Percentiles rank a stretch among this genome's conserved stretches.
phyloP scores from a whole-genome alignment of 1,140 invertebrate genomes.

The Pinna nobilis region DNA sequence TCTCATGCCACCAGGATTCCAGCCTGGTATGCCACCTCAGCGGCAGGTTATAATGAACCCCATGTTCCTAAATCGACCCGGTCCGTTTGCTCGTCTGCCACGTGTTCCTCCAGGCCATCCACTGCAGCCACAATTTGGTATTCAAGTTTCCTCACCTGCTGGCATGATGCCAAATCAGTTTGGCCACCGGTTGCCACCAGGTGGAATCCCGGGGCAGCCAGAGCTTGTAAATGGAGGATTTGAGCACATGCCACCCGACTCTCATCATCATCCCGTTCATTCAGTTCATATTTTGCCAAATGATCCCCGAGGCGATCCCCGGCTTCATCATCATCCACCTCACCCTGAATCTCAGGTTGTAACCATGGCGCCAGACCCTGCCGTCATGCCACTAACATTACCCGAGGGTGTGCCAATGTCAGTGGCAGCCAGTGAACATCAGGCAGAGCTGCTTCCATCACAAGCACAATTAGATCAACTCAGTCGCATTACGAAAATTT shows the following conservation, averaged over 20 bases:
- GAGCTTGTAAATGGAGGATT: conserved; percentile 49
- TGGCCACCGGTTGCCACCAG: conserved; percentile 39
- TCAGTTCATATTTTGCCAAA: conserved; percentile 21
- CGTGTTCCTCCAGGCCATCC: conserved; percentile 34
- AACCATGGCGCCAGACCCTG: conserved; percentile 8
- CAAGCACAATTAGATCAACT: conserved; percentile 32
- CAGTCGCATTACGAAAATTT: conserved; percentile 44
- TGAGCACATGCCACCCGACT: conserved; percentile 39
- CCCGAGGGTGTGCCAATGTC: conserved; percentile 7
- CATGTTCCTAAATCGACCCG: conserved; percentile 39
- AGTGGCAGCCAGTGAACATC: conserved; percentile 5
- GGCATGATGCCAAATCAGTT: conserved; percentile 46
- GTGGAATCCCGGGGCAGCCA: conserved; percentile 29
- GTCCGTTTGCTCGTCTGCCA: conserved; percentile 27
- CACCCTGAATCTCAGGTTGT: conserved; percentile 11
- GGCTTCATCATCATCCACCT: conserved; percentile 8
- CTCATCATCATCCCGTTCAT: conserved; percentile 31
- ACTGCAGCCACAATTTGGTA: conserved; percentile 40
- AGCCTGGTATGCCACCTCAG: conserved; percentile 24
- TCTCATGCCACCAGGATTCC: conserved; percentile 30
- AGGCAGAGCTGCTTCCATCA: conserved; percentile 10
- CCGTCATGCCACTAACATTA: conserved; percentile 4
- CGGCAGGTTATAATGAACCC: conserved; percentile 36
- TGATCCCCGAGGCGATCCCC: conserved; percentile 35
- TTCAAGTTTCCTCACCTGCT: conserved; percentile 44